Base-by-base conservation (phyloP, 2,888 invertebrate genomes). In the Galerucella nymphaeae region DNA sequence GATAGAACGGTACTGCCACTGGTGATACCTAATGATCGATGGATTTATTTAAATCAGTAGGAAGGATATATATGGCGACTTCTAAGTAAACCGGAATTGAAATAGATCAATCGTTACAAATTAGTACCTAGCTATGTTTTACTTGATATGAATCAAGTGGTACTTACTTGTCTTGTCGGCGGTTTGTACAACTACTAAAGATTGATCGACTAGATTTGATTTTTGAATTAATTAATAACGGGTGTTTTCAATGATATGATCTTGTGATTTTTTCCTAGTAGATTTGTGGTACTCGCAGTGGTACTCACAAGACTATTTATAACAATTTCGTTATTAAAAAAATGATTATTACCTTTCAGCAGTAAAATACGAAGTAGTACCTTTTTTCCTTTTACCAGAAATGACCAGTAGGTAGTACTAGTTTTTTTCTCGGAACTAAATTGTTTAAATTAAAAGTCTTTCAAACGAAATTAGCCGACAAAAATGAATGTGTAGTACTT, bases 81-180 rank as follows among this genome's bases (percentile, higher is more conserved):
- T 48, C 57, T 66, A 66, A 58, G 45, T 58, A 66, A 16, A 55
- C 66, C 57, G 66, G 66, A 66, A 66, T 3, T 30, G 23, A 30
- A 30, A 18, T 30, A 41, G 53, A 66, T 66, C 66, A 66, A 66
- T 9, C 13, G 45, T n/a, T 57, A 18, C 66, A 66, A 30, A 66
- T 66, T 66, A 66, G 66, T 66, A 66, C 42, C 2, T 66, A 30
- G 13, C 16, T 14, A 41, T 66, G 66, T 66, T 66, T 66, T 58
- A 66, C 9, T 14, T 14, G 66, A 42, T 66, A 66, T 66, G 58
- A 45, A 66, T 66, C 66, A 66, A 66, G 9, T 57, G 20, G 16
- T 42, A 38, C 42, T 55, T 8, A n/a, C n/a, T n/a, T n/a, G n/a
- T n/a, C n/a, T n/a, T n/a, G 13, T 18, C 30, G 20, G 14, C 23